These are phyloP conservation scores for Drosophila oshimai DNA, from an alignment of 1,140 invertebrate species.

Conservation along the genomic window DNA sequence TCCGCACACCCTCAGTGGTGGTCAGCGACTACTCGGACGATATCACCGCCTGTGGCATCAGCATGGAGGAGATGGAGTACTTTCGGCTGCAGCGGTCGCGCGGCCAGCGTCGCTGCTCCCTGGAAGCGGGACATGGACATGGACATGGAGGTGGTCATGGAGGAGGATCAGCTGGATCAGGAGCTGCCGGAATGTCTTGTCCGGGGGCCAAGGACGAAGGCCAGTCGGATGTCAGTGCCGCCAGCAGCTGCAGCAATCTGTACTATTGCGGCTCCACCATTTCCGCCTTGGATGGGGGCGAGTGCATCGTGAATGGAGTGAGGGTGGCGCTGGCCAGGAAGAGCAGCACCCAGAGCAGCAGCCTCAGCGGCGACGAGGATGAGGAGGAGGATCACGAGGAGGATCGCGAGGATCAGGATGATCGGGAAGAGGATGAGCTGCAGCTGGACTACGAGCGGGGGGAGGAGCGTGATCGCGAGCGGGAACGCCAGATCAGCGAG, in stretches of 20 bases:
- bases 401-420: constrained; percentile 13
- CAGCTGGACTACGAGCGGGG: constrained; percentile 14
- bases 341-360: constrained; percentile 85
- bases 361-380: constrained; percentile 88
- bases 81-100: constrained; percentile 84
- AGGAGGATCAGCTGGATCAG: constrained; percentile 16
- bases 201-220: constrained; percentile 55
- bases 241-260: constrained; percentile 87
- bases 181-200: constrained; percentile 14
- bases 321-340: constrained; percentile 84
- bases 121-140: constrained; percentile 60
- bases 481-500: constrained; percentile 54
- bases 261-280: constrained; percentile 84
- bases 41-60: constrained; percentile 85
- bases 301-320: constrained; percentile 83
- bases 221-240: constrained; percentile 85
- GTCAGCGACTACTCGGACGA: constrained; percentile 93
- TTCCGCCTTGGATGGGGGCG: constrained; percentile 84
- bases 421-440: neutral
- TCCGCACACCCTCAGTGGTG: constrained; percentile 91
- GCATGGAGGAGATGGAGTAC: constrained; percentile 87
- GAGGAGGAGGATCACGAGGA: constrained; percentile 29
- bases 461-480: constrained; percentile 6
- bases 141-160: constrained; percentile 26
- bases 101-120: constrained; percentile 70